phyloP scores from a whole-genome alignment of 2,888 invertebrate species.

The Marasmarcha lunaedactyla region DNA sequence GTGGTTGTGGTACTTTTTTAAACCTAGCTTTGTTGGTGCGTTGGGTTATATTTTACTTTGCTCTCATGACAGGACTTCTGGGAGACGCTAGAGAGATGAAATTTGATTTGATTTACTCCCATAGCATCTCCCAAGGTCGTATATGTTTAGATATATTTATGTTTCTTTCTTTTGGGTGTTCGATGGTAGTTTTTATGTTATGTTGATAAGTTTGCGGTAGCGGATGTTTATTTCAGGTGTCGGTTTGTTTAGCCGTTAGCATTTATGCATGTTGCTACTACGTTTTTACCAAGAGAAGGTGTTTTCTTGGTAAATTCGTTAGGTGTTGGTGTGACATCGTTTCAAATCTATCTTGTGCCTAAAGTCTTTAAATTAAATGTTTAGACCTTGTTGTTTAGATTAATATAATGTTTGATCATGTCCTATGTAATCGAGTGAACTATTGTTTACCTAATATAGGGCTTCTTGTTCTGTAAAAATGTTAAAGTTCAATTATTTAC shows the following conservation, averaged over 20 bases:
- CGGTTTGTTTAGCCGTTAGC: conserved; percentile 17
- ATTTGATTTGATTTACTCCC: neutral
- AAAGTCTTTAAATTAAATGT: neutral
- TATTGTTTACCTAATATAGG: no score
- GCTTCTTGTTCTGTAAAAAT: no score
- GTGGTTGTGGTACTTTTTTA: conserved; percentile 32
- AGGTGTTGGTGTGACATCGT: conserved; percentile 68
- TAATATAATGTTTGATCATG: neutral
- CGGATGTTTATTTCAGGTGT: conserved; percentile 20
- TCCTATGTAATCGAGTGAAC: no score
- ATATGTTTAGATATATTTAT: conserved; percentile 47
- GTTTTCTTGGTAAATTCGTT: conserved; percentile 6
- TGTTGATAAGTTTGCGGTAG: neutral
- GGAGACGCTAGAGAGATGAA: conserved; percentile 7
- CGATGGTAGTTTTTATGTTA: neutral
- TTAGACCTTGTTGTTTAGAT: neutral
- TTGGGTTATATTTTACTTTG: conserved; percentile 54
- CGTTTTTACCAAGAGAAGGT: conserved; percentile 18
- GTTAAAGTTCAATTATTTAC: no score
- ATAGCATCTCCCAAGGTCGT: conserved; percentile 26
- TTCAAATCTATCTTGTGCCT: conserved; percentile 6
- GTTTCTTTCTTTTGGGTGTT: conserved; percentile 34
- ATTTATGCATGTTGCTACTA: conserved; percentile 40
- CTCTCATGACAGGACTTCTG: conserved; percentile 16
- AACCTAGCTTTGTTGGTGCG: conserved; percentile 51